phyloP scores from a whole-genome alignment of 2,888 invertebrate species.

The Lacanobia wlatinum region DNA sequence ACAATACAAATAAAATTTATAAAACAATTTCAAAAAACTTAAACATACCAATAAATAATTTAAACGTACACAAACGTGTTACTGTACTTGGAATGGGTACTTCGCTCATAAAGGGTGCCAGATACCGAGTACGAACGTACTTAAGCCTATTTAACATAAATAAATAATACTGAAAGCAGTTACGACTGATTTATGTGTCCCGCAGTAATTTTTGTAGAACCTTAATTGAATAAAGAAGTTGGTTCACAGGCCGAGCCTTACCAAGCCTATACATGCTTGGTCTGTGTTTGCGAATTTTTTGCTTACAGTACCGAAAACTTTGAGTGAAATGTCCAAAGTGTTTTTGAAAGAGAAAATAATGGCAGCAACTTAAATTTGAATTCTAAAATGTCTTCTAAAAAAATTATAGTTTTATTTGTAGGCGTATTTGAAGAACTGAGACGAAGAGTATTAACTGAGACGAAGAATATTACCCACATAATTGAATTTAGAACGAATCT shows the following conservation, averaged over 20 bases:
- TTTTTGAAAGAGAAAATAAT: not conserved
- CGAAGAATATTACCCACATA: too few species aligned
- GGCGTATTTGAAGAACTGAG: too few species aligned
- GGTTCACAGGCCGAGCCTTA: slow-evolving; percentile 34
- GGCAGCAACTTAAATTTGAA: not conserved
- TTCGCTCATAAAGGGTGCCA: slow-evolving; percentile 71
- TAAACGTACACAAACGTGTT: slow-evolving; percentile 38
- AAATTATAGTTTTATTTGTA: not conserved
- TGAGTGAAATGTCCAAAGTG: slow-evolving; percentile 1
- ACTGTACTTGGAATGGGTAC: slow-evolving; percentile 49
- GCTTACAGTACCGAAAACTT: not conserved
- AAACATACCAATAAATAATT: slow-evolving; percentile 54
- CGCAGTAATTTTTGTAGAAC: slow-evolving; percentile 81
- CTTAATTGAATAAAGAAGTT: slow-evolving; percentile 85
- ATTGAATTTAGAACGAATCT: too few species aligned
- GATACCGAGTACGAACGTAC: slow-evolving; percentile 72
- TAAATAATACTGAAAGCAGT: slow-evolving; percentile 83
- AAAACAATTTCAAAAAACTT: slow-evolving; percentile 33
- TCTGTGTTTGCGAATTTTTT: slow-evolving; percentile 9
- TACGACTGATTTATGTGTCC: slow-evolving; percentile 81
- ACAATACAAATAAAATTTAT: not conserved
- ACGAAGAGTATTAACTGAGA: too few species aligned
- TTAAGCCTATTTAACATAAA: slow-evolving; percentile 85
- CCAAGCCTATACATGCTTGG: slow-evolving; percentile 11
- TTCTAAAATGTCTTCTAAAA: too few species aligned